Evolutionary conservation across 1,140 invertebrate species (phyloP).

Genomic region (Aethina tumida): DNA sequence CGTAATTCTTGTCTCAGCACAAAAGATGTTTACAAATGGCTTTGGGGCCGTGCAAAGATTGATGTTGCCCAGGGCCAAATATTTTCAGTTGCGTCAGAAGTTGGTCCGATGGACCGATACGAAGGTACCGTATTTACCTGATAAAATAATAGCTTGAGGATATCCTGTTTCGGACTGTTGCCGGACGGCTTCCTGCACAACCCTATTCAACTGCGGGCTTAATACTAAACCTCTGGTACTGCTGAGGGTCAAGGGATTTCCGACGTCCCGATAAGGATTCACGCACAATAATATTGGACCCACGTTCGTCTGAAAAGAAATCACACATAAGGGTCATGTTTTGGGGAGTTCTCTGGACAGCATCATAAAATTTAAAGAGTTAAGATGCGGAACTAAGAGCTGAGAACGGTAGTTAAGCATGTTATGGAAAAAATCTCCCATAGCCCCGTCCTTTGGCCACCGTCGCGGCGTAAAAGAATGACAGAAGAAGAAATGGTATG

Average conservation of each 20-base stretch:
- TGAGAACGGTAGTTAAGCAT: no score
- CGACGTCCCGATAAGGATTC: slow-evolving; percentile 79
- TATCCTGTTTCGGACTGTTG: slow-evolving; percentile 90
- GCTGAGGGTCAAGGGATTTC: slow-evolving; percentile 77
- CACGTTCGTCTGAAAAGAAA: slow-evolving; percentile 71
- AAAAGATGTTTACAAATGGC: not conserved
- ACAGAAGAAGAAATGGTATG: slow-evolving; percentile 12
- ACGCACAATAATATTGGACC: slow-evolving; percentile 83
- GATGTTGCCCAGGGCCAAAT: no score
- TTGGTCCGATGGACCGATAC: not conserved
- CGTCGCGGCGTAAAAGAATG: no score
- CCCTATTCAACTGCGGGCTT: slow-evolving; percentile 64
- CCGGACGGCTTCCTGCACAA: slow-evolving; percentile 84
- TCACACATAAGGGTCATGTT: not conserved
- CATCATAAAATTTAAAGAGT: not conserved
- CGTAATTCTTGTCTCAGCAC: slow-evolving; percentile 2
- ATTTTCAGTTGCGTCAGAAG: not conserved
- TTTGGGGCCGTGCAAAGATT: slow-evolving; percentile 3
- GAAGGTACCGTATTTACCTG: slow-evolving; percentile 44
- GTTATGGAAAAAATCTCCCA: no score
- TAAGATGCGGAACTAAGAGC: not conserved
- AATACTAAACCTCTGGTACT: slow-evolving; percentile 64
- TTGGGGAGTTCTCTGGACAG: not conserved
- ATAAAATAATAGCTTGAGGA: slow-evolving; percentile 88
- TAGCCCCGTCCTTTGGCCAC: no score